Percentiles rank a stretch among this genome's conserved stretches.
These are phyloP conservation scores for Flexamia atlantica DNA, from an alignment of 2,888 invertebrate species.

Conservation along the genomic window DNA sequence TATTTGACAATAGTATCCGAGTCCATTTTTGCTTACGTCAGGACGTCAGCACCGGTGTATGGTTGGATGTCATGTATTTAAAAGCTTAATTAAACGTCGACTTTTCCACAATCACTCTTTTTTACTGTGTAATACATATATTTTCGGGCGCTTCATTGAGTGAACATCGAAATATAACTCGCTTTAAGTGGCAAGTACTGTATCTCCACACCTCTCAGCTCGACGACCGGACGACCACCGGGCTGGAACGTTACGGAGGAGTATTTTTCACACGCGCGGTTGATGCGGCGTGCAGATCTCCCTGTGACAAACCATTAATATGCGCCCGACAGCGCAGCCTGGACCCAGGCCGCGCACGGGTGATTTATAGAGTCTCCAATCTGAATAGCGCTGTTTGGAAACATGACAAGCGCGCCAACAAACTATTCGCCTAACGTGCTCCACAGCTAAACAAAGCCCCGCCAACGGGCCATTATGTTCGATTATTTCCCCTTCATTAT, in stretches of 20 bases:
- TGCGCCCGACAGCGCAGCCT: background rate
- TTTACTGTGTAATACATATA: too few species aligned
- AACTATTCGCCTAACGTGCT: background rate
- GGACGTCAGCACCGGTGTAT: too few species aligned
- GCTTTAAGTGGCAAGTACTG: too few species aligned
- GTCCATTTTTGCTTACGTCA: too few species aligned
- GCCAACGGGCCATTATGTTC: background rate
- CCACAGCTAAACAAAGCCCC: background rate
- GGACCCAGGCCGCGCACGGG: constrained; percentile 14
- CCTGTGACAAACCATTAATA: constrained; percentile 47
- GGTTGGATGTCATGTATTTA: too few species aligned
- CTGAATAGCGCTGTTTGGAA: constrained; percentile 47
- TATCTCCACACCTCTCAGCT: too few species aligned
- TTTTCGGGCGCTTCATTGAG: too few species aligned
- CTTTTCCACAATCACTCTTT: too few species aligned
- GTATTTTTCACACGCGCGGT: background rate
- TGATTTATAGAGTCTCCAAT: constrained; percentile 35
- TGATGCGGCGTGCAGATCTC: constrained; percentile 21
- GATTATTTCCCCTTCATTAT: too few species aligned
- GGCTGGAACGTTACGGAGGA: background rate
- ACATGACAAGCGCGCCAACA: constrained; percentile 31
- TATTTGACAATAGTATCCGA: too few species aligned
- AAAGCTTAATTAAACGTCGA: too few species aligned
- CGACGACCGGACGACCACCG: background rate
- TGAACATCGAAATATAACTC: too few species aligned